Percentiles rank a stretch among this genome's conserved stretches.
phyloP scores from a whole-genome alignment of 2,113 vertebrate genomes.

The Anguilla japonica region DNA sequence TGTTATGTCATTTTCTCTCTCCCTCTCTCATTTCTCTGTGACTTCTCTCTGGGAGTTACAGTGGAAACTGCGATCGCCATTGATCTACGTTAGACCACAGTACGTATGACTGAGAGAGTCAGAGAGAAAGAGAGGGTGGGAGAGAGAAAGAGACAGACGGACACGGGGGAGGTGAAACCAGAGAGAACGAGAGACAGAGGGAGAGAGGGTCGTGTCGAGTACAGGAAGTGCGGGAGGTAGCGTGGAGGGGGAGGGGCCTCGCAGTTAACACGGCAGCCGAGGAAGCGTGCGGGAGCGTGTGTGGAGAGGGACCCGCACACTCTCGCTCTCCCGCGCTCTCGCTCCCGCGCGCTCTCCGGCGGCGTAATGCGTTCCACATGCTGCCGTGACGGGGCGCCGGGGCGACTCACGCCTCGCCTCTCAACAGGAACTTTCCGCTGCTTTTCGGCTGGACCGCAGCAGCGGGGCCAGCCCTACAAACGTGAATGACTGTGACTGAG shows the following conservation, averaged over 20 bases:
- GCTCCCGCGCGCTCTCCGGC: slow-evolving; percentile 25
- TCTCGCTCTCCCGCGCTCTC: not conserved
- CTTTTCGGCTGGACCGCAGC: too few relatives aligned
- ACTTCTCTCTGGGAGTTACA: not conserved
- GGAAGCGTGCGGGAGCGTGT: not conserved
- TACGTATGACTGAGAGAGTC: too few relatives aligned
- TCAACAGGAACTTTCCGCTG: too few relatives aligned
- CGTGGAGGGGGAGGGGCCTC: slow-evolving; percentile 16
- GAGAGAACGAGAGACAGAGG: too few relatives aligned
- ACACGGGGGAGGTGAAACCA: too few relatives aligned
- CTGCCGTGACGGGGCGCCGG: not conserved
- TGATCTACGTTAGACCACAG: not conserved
- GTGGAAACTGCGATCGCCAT: not conserved
- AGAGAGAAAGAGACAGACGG: too few relatives aligned
- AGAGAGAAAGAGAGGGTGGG: too few relatives aligned
- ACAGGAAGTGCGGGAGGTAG: not conserved
- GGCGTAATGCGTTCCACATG: slow-evolving; percentile 55
- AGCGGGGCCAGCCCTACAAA: too few relatives aligned
- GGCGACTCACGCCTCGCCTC: too few relatives aligned
- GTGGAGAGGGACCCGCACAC: not conserved
- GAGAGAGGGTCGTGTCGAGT: not conserved
- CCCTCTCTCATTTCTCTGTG: not conserved
- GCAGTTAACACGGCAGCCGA: not conserved
- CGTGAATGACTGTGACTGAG: too few relatives aligned
- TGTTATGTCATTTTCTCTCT: not conserved